Evolutionary conservation across 2,888 invertebrate species (phyloP).

Genomic region (Drosophila prostipennis): DNA sequence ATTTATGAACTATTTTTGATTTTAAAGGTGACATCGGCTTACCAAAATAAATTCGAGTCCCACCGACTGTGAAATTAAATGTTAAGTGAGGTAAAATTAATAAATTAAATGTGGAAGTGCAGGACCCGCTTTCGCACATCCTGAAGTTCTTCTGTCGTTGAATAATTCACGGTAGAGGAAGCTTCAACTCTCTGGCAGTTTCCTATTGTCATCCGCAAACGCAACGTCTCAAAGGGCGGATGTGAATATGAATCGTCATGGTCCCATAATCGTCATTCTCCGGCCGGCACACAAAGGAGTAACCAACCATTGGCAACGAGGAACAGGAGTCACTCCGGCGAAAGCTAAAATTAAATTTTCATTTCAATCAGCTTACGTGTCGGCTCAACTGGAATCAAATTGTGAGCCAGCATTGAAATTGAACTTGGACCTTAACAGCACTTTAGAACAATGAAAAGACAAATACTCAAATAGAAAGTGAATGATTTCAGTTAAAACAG

Average conservation of each 20-base stretch:
- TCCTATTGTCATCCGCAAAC: not conserved
- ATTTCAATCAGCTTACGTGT: slow-evolving; percentile 21
- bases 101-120: not conserved
- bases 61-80: not conserved
- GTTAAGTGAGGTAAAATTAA: slow-evolving; percentile 1
- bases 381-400: slow-evolving; percentile 32
- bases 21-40: not conserved
- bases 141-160: slow-evolving; percentile 7
- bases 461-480: not conserved
- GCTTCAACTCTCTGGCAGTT: not conserved
- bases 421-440: slow-evolving; percentile 9
- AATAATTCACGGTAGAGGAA: slow-evolving; percentile 19
- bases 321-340: not conserved
- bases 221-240: not conserved
- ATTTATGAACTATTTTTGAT: not conserved
- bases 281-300: slow-evolving; percentile 3
- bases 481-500: not conserved
- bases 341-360: slow-evolving; percentile 26
- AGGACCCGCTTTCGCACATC: slow-evolving; percentile 3
- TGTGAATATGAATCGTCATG: slow-evolving; percentile 16
- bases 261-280: not conserved
- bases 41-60: not conserved
- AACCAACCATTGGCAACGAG: not conserved
- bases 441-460: not conserved
- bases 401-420: slow-evolving; percentile 29